phyloP scores from a whole-genome alignment of 2,113 vertebrate species.

The Tylochromis polylepis region DNA sequence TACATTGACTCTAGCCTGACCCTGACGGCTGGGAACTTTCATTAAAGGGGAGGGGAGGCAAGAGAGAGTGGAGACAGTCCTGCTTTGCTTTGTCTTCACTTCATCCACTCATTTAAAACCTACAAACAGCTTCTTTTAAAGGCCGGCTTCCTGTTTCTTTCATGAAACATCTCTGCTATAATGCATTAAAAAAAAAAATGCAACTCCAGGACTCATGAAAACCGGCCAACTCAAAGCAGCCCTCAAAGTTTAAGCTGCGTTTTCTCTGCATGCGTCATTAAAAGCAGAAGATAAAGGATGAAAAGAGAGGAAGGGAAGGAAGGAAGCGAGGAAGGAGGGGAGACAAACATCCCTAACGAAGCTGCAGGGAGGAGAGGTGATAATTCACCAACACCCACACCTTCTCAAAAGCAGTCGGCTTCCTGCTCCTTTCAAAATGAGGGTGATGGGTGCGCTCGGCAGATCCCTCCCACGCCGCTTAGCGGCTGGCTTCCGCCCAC shows the following conservation, averaged over 20 bases:
- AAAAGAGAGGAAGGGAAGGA: conserved; percentile 35
- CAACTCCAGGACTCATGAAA: neutral
- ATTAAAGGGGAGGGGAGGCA: neutral
- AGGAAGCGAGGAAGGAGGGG: conserved; percentile 28
- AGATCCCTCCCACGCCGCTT: conserved; percentile 69
- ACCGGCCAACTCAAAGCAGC: neutral
- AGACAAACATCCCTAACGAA: conserved; percentile 57
- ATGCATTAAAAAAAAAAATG: neutral
- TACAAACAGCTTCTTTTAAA: neutral
- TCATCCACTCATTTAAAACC: neutral
- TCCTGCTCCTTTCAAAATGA: conserved; percentile 65
- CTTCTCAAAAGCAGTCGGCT: conserved; percentile 62
- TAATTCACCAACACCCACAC: conserved; percentile 68
- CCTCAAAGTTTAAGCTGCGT: conserved; percentile 7
- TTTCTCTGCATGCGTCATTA: neutral
- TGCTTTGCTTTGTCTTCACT: neutral
- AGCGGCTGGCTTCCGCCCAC: conserved; percentile 72
- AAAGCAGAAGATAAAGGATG: conserved; percentile 20
- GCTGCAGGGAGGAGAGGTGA: conserved; percentile 65
- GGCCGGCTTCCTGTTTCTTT: neutral
- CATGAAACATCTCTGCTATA: neutral
- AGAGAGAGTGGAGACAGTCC: neutral
- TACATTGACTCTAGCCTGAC: neutral
- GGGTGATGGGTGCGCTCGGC: conserved; percentile 65
- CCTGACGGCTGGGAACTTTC: neutral